phyloP scores from a whole-genome alignment of 2,797 vertebrate genomes.

The Mustela erminea region DNA sequence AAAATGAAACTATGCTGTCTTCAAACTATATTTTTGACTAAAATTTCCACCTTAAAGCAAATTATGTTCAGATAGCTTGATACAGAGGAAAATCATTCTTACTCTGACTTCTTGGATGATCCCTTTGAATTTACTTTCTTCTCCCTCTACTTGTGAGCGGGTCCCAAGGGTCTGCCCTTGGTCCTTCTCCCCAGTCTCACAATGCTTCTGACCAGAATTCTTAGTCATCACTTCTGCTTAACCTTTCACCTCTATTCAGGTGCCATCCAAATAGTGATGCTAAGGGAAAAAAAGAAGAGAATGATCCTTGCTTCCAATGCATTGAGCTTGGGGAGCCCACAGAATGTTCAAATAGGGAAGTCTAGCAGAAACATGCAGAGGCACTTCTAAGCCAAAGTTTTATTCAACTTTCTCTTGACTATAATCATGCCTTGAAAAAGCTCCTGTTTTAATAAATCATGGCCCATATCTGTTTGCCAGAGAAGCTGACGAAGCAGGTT shows the following conservation, averaged over 20 bases:
- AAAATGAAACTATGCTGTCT: conserved; percentile 55
- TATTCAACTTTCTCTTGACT: conserved; percentile 25
- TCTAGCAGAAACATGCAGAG: neutral
- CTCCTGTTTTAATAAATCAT: conserved; percentile 61
- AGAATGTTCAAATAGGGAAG: neutral
- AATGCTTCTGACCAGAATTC: neutral
- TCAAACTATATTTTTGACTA: conserved; percentile 59
- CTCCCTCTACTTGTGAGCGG: neutral
- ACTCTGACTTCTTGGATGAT: neutral
- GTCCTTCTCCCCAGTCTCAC: neutral
- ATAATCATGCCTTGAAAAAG: conserved; percentile 51
- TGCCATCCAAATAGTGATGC: neutral
- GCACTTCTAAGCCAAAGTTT: conserved; percentile 41
- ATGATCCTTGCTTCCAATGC: neutral
- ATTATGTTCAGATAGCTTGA: conserved; percentile 36
- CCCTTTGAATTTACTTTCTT: conserved; percentile 8
- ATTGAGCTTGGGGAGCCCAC: neutral
- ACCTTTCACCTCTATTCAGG: neutral
- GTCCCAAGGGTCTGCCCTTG: neutral
- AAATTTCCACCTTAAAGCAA: conserved; percentile 56
- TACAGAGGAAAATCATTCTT: conserved; percentile 12
- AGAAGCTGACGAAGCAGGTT: conserved; percentile 8
- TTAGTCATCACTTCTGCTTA: neutral
- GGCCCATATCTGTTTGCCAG: neutral
- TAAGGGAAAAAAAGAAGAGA: neutral